Evolutionary conservation across 2,888 invertebrate species (phyloP), one percentile per base, ranked within the genome.

Genomic region (Masnerella sp.): DNA sequence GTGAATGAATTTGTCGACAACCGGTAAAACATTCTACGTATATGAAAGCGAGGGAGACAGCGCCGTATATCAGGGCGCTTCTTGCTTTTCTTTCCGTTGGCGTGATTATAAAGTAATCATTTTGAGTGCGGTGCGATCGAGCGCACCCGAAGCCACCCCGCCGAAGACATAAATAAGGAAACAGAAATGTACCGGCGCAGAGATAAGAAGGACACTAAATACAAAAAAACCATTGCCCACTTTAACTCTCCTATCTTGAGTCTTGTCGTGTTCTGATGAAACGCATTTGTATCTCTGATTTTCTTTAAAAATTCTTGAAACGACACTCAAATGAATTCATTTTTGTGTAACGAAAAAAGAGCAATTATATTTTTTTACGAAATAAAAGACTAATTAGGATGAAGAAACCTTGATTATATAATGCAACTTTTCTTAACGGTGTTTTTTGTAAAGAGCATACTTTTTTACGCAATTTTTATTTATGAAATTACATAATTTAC

Each of bases 101-200:
- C 47, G 56, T 69, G 74, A 77, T 75, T 77, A 75, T 70, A 74
- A 68, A 78, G 78, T 77, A 78, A 78, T 78, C 78, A 78, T 67
- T 65, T 74, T 74, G 74, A 78, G 79, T 78, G 78, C 76, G 68
- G 72, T 28, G 58, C 71, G 76, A 76, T 77, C 72, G 67, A 67
- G 74, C 74, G 72, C 51, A 69, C 65, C 28, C 47, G 45, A 71
- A 68, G 65, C 18, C 43, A 20, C 36, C 32, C 18, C 28, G 45
- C 15, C 61, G 36, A 52, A 49, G 47, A 47, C 52, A 54, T 52
- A 69, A 61, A 69, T 69, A 69, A 71, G 59, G 42, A 67, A 71
- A 62, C 54, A 52, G 67, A 64, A 43, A 38, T 34, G 42, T 15
- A 15, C 38, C 45, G 45, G 14, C 15, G 32, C 20, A 36, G 25